Evolutionary conservation across 2,888 invertebrate genomes (phyloP), one percentile per base, ranked within the genome.

Genomic region (Dryomyza anilis): DNA sequence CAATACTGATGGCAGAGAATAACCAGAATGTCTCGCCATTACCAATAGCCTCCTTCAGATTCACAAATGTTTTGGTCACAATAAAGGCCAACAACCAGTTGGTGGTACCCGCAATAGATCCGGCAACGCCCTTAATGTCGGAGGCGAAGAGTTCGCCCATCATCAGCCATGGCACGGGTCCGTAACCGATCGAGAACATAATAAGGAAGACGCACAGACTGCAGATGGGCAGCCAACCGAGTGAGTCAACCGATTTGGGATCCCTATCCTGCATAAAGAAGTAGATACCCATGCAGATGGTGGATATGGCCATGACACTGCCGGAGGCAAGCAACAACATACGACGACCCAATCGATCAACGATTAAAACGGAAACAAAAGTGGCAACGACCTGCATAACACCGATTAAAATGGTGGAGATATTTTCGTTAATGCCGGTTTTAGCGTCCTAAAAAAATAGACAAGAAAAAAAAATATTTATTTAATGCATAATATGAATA

Each of bases 11-110:
- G 0, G 82, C 87, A 1, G 90, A 87, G 75, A 93, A 94, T 48
- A 92, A 79, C 88, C 90, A 93, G 81, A 92, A 93, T 27, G 91
- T 89, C 67, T 86, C 86, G 30, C 89, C 89, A 2, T 83, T 77
- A 0, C 89, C 89, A 27, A 91, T 85, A 0, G 84, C 77, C 0
- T 67, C 61, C 55, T 86, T 87, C 58, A 93, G 72, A 30, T 88
- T 85, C 30, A 84, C 81, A 72, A 90, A 93, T 25, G 89, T 89
- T 74, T 90, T 90, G 0, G 94, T 94, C 0, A 94, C 90, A 0
- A 93, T 75, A 79, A 94, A 94, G 46, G 91, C 91, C 71, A 92
- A 84, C 19, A 91, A 78, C 94, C 94, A 94, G 79, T 94, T 95
- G 59, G 91, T 87, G 0, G 93, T 88, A 19, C 92, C 92, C 0